phyloP scores from a whole-genome alignment of 1,140 invertebrate genomes.

The Monochamus saltuarius region DNA sequence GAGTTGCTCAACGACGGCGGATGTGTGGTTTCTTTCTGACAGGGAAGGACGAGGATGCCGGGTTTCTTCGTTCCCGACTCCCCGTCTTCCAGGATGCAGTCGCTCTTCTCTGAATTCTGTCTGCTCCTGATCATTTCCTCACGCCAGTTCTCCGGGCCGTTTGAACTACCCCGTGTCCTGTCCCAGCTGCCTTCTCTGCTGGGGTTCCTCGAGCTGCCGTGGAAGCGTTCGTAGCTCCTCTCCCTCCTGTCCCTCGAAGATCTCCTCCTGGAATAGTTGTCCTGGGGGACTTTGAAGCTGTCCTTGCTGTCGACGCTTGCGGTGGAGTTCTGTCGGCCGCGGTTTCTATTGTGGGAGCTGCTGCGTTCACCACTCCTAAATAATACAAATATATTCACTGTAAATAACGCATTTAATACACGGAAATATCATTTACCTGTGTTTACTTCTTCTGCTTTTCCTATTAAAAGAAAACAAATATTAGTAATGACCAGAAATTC shows the following conservation, averaged over 20 bases:
- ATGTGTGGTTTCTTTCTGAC: slow-evolving; percentile 20
- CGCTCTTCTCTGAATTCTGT: slow-evolving; percentile 33
- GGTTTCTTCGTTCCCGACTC: slow-evolving; percentile 38
- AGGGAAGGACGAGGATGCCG: slow-evolving; percentile 40
- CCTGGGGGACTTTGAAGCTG: slow-evolving; percentile 44
- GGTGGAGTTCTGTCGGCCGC: slow-evolving; percentile 24
- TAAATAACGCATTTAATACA: background rate
- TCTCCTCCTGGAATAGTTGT: slow-evolving; percentile 18
- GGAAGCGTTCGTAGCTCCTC: slow-evolving; percentile 41
- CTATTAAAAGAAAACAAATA: slow-evolving; percentile 30
- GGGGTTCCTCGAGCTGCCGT: slow-evolving; percentile 34
- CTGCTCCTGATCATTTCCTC: slow-evolving; percentile 44
- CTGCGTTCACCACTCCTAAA: slow-evolving; percentile 25
- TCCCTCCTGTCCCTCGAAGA: slow-evolving; percentile 32
- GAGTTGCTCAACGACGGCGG: slow-evolving; percentile 14
- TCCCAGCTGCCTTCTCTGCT: slow-evolving; percentile 48
- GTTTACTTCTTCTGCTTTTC: slow-evolving; percentile 33
- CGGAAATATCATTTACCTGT: slow-evolving; percentile 26
- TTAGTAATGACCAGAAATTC: too few relatives aligned
- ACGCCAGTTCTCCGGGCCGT: slow-evolving; percentile 44
- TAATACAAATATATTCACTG: background rate
- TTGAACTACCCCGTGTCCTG: slow-evolving; percentile 28
- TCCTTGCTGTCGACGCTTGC: slow-evolving; percentile 29
- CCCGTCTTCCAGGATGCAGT: slow-evolving; percentile 1
- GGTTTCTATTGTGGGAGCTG: background rate